Evolutionary conservation across 2,113 vertebrate species (phyloP).

Genomic region (Salvelinus sp.): DNA sequence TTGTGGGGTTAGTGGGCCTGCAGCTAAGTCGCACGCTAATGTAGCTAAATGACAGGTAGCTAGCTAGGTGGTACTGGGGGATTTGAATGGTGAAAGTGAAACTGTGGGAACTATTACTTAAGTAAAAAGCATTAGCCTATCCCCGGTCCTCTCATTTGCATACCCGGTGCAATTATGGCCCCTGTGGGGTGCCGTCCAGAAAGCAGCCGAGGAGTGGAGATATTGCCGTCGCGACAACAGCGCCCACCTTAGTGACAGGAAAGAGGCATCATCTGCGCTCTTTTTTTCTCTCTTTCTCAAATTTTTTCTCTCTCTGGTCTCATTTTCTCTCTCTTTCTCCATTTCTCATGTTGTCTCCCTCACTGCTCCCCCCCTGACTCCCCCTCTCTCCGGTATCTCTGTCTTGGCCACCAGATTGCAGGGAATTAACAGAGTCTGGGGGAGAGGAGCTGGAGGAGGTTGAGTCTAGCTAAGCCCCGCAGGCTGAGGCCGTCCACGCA

Average conservation of each 20-base stretch:
- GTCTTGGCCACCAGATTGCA: too few relatives aligned
- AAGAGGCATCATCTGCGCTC: constrained; percentile 22
- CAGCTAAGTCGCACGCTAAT: too few relatives aligned
- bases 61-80: too few relatives aligned
- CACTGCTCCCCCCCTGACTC: too few relatives aligned
- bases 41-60: too few relatives aligned
- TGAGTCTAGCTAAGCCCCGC: not conserved
- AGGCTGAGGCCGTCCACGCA: not conserved
- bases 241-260: too few relatives aligned
- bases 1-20: too few relatives aligned
- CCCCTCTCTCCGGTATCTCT: not conserved
- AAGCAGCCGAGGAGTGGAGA: constrained; percentile 2
- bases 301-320: too few relatives aligned
- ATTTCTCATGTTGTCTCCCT: not conserved
- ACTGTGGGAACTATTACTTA: too few relatives aligned
- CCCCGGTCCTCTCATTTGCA: constrained; percentile 22
- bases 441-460: not conserved
- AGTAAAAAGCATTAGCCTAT: not conserved
- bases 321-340: not conserved
- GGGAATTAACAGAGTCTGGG: not conserved
- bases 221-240: not conserved
- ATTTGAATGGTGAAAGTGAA: too few relatives aligned
- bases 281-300: not conserved
- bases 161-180: constrained; percentile 45
- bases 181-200: constrained; percentile 34